Conservation (phyloP, 2,797 vertebrate species). For the Botia kubotai region DNA sequence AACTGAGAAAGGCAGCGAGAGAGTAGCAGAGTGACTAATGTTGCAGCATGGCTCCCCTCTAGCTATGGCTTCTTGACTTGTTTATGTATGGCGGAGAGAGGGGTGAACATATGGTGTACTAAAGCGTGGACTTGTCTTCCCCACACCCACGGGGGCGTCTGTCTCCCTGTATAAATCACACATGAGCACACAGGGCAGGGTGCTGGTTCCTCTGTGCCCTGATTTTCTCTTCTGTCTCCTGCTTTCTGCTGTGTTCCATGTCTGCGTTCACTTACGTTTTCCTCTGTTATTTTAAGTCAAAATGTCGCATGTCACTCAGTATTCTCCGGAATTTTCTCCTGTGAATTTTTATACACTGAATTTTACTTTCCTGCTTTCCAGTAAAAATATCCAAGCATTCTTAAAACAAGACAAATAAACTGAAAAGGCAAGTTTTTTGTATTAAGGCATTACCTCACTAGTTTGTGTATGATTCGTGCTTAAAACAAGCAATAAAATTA, state of each 20-base stretch:
- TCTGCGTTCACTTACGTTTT: conserved; percentile 4
- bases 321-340: no score
- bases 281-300: not conserved
- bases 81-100: conserved; percentile 76
- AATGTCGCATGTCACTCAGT: not conserved
- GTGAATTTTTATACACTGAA: no score
- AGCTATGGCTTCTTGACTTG: conserved; percentile 82
- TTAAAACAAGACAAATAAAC: no score
- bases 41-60: conserved; percentile 74
- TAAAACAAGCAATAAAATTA: no score
- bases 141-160: conserved; percentile 75
- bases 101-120: conserved; percentile 84
- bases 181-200: conserved; percentile 75
- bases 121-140: conserved; percentile 84
- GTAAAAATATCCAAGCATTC: no score
- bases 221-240: conserved; percentile 54
- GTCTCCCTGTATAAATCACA: conserved; percentile 82
- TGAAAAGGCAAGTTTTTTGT: no score
- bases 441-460: no score
- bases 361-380: no score
- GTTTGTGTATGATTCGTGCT: no score
- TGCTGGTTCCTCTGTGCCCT: conserved; percentile 54
- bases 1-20: conserved; percentile 50
- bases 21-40: conserved; percentile 66
- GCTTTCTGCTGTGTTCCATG: not conserved